phyloP scores from a whole-genome alignment of 2,888 invertebrate species.

The Euzophera pinguis region DNA sequence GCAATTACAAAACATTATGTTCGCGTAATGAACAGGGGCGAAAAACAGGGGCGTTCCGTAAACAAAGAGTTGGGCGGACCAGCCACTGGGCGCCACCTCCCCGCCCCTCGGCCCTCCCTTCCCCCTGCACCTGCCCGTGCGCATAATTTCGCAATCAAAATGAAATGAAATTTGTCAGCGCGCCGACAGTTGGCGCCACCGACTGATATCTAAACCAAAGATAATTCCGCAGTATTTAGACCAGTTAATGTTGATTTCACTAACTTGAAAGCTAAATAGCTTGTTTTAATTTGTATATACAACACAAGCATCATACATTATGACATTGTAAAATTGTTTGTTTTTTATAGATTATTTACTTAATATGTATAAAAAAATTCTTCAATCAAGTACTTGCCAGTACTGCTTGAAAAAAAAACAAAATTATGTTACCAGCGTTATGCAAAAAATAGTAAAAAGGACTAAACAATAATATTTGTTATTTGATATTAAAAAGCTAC shows the following conservation, averaged over 20 bases:
- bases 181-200: slow-evolving; percentile 36
- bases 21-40: slow-evolving; percentile 69
- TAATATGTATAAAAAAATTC: too few relatives aligned
- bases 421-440: too few relatives aligned
- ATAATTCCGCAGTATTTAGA: slow-evolving; percentile 6
- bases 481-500: too few relatives aligned
- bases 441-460: too few relatives aligned
- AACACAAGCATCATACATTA: too few relatives aligned
- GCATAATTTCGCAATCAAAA: slow-evolving; percentile 62
- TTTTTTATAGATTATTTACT: too few relatives aligned
- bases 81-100: slow-evolving; percentile 60
- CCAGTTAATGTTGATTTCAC: neutral
- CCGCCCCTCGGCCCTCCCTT: slow-evolving; percentile 37
- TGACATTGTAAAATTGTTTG: too few relatives aligned
- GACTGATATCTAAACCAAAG: slow-evolving; percentile 17
- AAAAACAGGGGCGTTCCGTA: slow-evolving; percentile 76
- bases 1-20: slow-evolving; percentile 43
- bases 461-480: too few relatives aligned
- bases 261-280: neutral
- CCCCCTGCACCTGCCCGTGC: slow-evolving; percentile 53
- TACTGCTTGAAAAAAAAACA: too few relatives aligned
- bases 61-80: slow-evolving; percentile 77
- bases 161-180: slow-evolving; percentile 43
- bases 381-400: too few relatives aligned
- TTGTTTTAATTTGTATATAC: too few relatives aligned